These are phyloP conservation scores for Monodelphis domestica DNA, from an alignment of 2,797 vertebrate genomes.

Conservation along the genomic window DNA sequence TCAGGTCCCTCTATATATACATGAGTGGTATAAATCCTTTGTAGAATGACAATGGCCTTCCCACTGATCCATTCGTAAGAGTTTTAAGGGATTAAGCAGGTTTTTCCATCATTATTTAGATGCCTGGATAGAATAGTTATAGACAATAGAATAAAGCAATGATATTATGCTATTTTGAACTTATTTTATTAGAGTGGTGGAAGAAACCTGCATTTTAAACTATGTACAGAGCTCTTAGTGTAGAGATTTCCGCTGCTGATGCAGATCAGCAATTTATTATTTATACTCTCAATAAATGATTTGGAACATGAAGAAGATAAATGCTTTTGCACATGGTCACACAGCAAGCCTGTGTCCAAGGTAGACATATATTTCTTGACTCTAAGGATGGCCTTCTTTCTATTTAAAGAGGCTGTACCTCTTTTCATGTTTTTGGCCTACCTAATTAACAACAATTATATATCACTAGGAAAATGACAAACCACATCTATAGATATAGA, in stretches of 20 bases:
- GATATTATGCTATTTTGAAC: slow-evolving; percentile 7
- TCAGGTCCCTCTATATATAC: neutral
- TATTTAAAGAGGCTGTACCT: neutral
- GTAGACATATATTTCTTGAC: neutral
- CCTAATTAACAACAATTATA: neutral
- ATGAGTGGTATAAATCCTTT: neutral
- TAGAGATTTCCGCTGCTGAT: neutral
- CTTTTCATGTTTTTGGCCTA: neutral
- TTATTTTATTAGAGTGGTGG: neutral
- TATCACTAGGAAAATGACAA: neutral
- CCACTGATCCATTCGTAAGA: neutral
- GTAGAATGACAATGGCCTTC: neutral
- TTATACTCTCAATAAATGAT: neutral
- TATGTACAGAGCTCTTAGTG: neutral
- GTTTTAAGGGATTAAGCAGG: neutral
- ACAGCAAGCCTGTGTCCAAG: neutral
- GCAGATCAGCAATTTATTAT: neutral
- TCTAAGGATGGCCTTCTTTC: neutral
- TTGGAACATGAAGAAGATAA: neutral
- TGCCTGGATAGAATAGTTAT: neutral
- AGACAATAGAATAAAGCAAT: neutral
- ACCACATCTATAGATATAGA: neutral
- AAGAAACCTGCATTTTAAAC: slow-evolving; percentile 19
- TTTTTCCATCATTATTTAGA: neutral
- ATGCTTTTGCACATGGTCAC: neutral